Conservation (phyloP, 2,797 vertebrate genomes). For the Paratrypauchen microcephalus region DNA sequence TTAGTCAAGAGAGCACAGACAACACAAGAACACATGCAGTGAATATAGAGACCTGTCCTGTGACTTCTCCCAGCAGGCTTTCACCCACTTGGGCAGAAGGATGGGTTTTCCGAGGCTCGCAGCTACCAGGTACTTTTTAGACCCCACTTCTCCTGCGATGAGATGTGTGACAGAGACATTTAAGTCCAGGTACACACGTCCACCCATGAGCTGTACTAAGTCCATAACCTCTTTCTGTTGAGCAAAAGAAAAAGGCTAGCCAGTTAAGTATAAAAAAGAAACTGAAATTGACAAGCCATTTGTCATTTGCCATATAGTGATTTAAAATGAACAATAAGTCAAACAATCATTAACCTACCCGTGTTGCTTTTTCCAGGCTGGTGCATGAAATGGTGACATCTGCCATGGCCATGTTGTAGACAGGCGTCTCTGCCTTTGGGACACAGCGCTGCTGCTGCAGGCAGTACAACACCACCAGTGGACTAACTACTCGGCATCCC, state of each 20-base stretch:
- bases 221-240: slow-evolving; percentile 89
- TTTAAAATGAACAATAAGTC: no score
- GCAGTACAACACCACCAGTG: slow-evolving; percentile 92
- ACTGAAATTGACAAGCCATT: no score
- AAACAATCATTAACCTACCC: slow-evolving; percentile 70
- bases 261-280: no score
- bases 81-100: slow-evolving; percentile 90
- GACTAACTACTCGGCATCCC: slow-evolving; percentile 92
- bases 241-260: slow-evolving; percentile 4
- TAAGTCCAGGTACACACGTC: slow-evolving; percentile 87
- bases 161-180: slow-evolving; percentile 92
- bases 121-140: slow-evolving; percentile 97
- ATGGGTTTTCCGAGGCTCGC: slow-evolving; percentile 91
- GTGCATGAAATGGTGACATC: slow-evolving; percentile 91
- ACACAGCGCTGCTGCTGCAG: slow-evolving; percentile 89
- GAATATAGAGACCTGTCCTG: slow-evolving; percentile 81
- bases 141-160: slow-evolving; percentile 96
- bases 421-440: slow-evolving; percentile 89
- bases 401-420: slow-evolving; percentile 95
- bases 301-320: no score
- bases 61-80: slow-evolving; percentile 89
- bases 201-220: slow-evolving; percentile 94
- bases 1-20: not conserved
- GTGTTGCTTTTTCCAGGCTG: slow-evolving; percentile 87
- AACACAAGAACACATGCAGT: no score